phyloP scores from a whole-genome alignment of 64 coral and sea anemone genomes.

The Acropora tenuis region DNA sequence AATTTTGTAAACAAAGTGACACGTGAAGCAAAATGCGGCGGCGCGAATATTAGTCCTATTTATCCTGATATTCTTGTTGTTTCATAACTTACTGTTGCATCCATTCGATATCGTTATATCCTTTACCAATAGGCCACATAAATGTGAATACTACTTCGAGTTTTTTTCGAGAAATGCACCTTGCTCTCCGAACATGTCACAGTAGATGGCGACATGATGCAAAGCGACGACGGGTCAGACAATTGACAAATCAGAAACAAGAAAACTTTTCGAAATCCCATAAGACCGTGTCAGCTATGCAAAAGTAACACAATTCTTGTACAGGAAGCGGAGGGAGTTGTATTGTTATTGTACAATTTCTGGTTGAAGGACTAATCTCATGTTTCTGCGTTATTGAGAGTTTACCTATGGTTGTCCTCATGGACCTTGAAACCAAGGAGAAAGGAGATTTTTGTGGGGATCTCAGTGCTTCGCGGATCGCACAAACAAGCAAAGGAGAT shows the following conservation, averaged over 20 bases:
- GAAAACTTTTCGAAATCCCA: not conserved
- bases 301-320: conserved; percentile 39
- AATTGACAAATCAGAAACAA: conserved; percentile 31
- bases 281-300: conserved; percentile 1
- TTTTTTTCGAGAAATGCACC: too few species aligned
- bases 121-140: too few species aligned
- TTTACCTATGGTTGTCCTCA: conserved; percentile 92
- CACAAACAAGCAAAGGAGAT: conserved; percentile 11
- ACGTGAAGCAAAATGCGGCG: too few species aligned
- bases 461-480: not conserved
- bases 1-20: too few species aligned
- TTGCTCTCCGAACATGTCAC: too few species aligned
- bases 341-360: not conserved
- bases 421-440: conserved; percentile 66
- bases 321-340: not conserved
- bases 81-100: too few species aligned
- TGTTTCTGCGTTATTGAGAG: not conserved
- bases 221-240: too few species aligned
- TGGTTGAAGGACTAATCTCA: not conserved
- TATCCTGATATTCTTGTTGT: too few species aligned
- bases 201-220: too few species aligned
- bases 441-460: conserved; percentile 33
- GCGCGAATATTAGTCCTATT: too few species aligned
- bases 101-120: too few species aligned
- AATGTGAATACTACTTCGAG: too few species aligned